phyloP scores from a whole-genome alignment of 2,113 vertebrate genomes.

The Protobothrops flavoviridis region DNA sequence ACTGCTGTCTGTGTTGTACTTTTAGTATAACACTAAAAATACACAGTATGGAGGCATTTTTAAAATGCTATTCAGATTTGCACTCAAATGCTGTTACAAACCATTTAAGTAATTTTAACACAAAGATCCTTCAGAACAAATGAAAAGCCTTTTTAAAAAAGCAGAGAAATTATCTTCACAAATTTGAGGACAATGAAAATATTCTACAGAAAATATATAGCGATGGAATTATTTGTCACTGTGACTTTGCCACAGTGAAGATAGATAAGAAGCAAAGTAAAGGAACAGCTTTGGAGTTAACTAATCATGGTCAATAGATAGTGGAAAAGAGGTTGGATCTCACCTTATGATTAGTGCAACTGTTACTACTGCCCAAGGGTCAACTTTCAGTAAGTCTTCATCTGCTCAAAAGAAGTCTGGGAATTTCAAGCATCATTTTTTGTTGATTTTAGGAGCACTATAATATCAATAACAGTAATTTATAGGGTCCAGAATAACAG shows the following conservation, averaged over 20 bases:
- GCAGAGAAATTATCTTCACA: not conserved
- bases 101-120: not conserved
- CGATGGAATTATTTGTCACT: not conserved
- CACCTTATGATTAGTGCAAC: not conserved
- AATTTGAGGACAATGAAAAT: not conserved
- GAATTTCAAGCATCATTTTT: not conserved
- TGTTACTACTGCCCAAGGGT: not conserved
- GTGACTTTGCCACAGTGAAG: not conserved
- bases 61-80: not conserved
- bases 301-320: not conserved
- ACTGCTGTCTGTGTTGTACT: not conserved
- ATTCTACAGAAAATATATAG: not conserved
- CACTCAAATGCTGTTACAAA: not conserved
- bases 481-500: not conserved
- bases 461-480: constrained; percentile 7
- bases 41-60: not conserved
- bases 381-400: not conserved
- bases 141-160: not conserved
- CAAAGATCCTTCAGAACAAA: not conserved
- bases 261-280: not conserved
- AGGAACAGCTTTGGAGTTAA: not conserved
- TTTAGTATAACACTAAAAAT: not conserved
- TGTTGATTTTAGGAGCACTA: not conserved
- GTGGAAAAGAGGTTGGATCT: not conserved
- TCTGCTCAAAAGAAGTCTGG: not conserved